phyloP scores from a whole-genome alignment of 2,888 invertebrate species.

The Sphecodes monilicornis region DNA sequence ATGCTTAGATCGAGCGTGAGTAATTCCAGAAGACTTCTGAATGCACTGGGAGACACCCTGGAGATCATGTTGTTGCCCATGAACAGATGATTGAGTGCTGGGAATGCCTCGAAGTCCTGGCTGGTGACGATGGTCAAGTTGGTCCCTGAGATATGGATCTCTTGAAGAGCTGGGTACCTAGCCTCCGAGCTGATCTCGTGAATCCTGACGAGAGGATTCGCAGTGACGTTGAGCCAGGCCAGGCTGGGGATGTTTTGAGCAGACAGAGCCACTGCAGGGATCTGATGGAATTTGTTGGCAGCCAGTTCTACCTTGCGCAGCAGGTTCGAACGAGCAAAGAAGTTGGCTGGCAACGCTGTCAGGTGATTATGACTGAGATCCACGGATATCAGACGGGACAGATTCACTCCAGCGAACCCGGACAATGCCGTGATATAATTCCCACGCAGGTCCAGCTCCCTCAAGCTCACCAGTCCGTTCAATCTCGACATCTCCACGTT shows the following conservation, averaged over 20 bases:
- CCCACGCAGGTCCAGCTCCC: slow-evolving; percentile 90
- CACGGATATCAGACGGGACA: slow-evolving; percentile 90
- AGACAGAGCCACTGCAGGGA: slow-evolving; percentile 91
- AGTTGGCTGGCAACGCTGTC: slow-evolving; percentile 92
- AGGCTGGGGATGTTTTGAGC: slow-evolving; percentile 90
- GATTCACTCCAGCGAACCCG: slow-evolving; percentile 91
- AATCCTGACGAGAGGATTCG: slow-evolving; percentile 91
- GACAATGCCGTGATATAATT: slow-evolving; percentile 91
- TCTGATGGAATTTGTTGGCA: slow-evolving; percentile 91
- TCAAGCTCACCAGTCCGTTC: slow-evolving; percentile 90
- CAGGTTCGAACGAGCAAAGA: slow-evolving; percentile 90
- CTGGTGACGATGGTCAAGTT: slow-evolving; percentile 93
- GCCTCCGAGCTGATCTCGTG: slow-evolving; percentile 89
- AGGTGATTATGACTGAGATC: slow-evolving; percentile 92
- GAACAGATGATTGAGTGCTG: slow-evolving; percentile 90
- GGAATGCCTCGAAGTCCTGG: slow-evolving; percentile 94
- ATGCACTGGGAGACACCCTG: slow-evolving; percentile 93
- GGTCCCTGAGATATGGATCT: slow-evolving; percentile 91
- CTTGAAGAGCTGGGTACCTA: slow-evolving; percentile 91
- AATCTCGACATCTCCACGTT: slow-evolving; percentile 92
- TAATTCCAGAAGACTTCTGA: slow-evolving; percentile 91
- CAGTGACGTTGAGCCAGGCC: slow-evolving; percentile 92
- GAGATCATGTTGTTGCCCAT: slow-evolving; percentile 91
- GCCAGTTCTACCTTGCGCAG: slow-evolving; percentile 92
- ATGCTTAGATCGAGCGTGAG: slow-evolving; percentile 92